Evolutionary conservation across 2,888 invertebrate species (phyloP), one percentile per base, ranked within the genome.

Genomic region (Cerastoderma edule): DNA sequence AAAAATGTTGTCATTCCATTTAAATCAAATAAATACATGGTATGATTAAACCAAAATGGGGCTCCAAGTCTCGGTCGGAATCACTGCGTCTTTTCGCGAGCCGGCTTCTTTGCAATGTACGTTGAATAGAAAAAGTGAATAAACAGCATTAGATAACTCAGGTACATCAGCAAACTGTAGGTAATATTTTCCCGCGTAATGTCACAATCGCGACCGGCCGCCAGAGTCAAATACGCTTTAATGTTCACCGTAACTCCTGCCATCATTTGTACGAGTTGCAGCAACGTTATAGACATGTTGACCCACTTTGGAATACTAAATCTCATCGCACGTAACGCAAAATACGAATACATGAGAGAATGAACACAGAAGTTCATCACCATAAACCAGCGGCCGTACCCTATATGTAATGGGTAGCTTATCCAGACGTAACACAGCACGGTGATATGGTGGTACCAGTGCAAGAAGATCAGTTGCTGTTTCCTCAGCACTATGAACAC

Each of bases 211-310:
- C 91, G 90, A 6, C 90, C 89, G 72, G 84, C 65, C 32, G 82
- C 83, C 67, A 91, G 88, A 27, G 88, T 77, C 27, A 84, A 75
- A 76, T 91, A 91, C 1, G 97, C 97, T 95, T 96, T 97, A 75
- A 97, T 94, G 93, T 98, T 98, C 90, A 98, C 96, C 63, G 95
- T 95, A 93, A 97, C 96, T n/a, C 99, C 99, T 81, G 98, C 95
- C 65, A 98, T 94, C 98, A 99, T 99, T 94, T 99, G 99, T 30
- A 96, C 94, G 70, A 99, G 95, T 93, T 99, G 99, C 65, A 97
- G 94, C 22, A 95, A 94, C 19, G 99, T 99, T 91, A 99, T 98
- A 85, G 96, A 93, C 96, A 98, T 97, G 76, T 97, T 96, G 85
- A 98, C 95, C 68, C 85, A 89, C 67, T 89, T 91, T 1, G 98